These are phyloP conservation scores for Anas platyrhynchos DNA, from an alignment of 2,113 vertebrate genomes.

Conservation along the genomic window DNA sequence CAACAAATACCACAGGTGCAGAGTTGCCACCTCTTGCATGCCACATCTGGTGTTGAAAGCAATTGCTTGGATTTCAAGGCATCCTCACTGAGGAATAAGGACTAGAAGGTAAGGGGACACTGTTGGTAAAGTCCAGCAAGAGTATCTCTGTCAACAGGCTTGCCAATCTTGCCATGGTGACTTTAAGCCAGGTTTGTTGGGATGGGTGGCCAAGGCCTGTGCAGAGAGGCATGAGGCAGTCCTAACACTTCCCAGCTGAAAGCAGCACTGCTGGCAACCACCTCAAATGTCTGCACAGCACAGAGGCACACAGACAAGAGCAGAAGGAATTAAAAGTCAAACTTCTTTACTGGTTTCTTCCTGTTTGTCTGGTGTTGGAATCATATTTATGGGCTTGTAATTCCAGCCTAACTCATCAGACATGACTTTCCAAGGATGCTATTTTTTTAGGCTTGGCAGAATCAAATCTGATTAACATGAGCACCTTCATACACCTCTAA, in stretches of 20 bases:
- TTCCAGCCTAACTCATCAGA: neutral
- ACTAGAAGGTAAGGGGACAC: neutral
- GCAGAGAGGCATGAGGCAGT: neutral
- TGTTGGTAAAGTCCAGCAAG: neutral
- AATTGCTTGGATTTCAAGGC: neutral
- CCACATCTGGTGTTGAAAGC: neutral
- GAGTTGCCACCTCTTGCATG: neutral
- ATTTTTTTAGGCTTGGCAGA: neutral
- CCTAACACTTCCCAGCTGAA: neutral
- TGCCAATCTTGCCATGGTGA: accelerated
- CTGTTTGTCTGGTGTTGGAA: neutral
- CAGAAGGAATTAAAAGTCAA: neutral
- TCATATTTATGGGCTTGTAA: neutral
- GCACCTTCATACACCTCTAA: neutral
- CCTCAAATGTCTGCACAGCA: neutral
- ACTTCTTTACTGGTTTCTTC: neutral
- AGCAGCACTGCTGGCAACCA: neutral
- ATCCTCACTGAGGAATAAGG: neutral
- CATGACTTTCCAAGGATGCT: neutral
- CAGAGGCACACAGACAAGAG: neutral
- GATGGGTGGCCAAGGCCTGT: neutral
- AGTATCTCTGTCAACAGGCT: neutral
- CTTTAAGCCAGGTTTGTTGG: neutral
- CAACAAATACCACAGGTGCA: neutral
- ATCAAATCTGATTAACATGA: neutral